phyloP scores from a whole-genome alignment of 2,797 vertebrate genomes.

The Myiotriccus ornatus region DNA sequence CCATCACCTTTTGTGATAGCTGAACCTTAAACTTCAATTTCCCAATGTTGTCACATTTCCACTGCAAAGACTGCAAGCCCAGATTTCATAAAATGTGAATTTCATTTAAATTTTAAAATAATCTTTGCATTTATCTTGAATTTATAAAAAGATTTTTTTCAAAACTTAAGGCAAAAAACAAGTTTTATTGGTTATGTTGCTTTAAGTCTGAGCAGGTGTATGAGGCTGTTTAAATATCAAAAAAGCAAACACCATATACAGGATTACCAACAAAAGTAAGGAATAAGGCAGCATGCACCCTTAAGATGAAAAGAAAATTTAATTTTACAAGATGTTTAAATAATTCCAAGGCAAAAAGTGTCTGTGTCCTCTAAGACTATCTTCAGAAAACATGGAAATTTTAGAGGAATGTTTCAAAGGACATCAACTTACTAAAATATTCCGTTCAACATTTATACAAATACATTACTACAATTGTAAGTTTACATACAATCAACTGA shows the following conservation, averaged over 20 bases:
- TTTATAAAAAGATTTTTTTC: conserved; percentile 48
- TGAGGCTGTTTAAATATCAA: conserved; percentile 52
- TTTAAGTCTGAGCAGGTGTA: conserved; percentile 55
- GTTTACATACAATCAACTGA: conserved; percentile 85
- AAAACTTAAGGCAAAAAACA: conserved; percentile 63
- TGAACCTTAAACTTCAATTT: background rate
- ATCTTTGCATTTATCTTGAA: background rate
- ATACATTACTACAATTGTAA: conserved; percentile 83
- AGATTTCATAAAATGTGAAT: conserved; percentile 12
- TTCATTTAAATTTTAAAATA: background rate
- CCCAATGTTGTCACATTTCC: background rate
- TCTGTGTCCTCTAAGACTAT: conserved; percentile 63
- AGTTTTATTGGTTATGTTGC: conserved; percentile 42
- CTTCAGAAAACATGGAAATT: conserved; percentile 71
- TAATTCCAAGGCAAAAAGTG: conserved; percentile 67
- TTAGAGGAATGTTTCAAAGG: conserved; percentile 66
- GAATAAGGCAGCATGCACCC: conserved; percentile 84
- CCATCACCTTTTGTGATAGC: background rate
- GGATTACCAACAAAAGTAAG: conserved; percentile 68
- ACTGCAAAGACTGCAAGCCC: background rate
- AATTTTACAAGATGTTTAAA: conserved; percentile 74
- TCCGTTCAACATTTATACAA: conserved; percentile 78
- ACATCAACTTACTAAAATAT: conserved; percentile 79
- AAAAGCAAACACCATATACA: conserved; percentile 58
- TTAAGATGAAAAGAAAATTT: conserved; percentile 81